Evolutionary conservation across 2,888 invertebrate species (phyloP).

Genomic region (Corythucha ciliata): DNA sequence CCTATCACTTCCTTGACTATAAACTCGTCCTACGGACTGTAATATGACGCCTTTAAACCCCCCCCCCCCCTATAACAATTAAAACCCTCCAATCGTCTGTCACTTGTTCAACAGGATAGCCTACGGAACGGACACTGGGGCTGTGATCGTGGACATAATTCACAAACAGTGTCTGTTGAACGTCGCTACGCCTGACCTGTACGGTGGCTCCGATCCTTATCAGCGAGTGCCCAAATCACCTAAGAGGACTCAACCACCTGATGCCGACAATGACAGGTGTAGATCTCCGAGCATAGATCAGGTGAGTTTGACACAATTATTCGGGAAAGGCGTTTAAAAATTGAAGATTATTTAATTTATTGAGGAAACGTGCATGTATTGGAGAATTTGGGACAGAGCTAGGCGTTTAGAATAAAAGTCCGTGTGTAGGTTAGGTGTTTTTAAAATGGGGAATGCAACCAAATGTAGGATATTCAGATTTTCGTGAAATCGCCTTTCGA

Average conservation of each 20-base stretch:
- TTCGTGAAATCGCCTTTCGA: no score
- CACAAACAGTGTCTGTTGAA: constrained; percentile 83
- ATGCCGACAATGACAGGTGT: constrained; percentile 54
- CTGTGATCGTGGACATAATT: constrained; percentile 89
- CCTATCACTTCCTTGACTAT: constrained; percentile 82
- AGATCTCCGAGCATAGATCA: constrained; percentile 74
- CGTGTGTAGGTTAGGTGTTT: no score
- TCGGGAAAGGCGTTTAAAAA: no score
- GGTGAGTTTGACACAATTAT: constrained; percentile 48
- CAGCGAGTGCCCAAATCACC: constrained; percentile 70
- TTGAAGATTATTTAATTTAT: no score
- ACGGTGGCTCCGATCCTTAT: constrained; percentile 80
- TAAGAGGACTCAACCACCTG: constrained; percentile 49
- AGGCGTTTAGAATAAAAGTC: no score
- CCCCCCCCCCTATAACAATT: no score
- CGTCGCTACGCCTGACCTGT: constrained; percentile 82
- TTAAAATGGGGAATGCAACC: no score
- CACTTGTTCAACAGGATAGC: constrained; percentile 63
- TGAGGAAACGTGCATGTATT: no score
- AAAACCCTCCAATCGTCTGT: no score
- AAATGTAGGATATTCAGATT: no score
- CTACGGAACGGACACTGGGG: constrained; percentile 92
- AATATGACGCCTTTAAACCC: no score
- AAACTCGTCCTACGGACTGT: constrained; percentile 96
- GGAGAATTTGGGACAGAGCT: no score